Evolutionary conservation across 2,797 vertebrate genomes (phyloP), one percentile per base, ranked within the genome.

Genomic region (Peromyscus attwateri): DNA sequence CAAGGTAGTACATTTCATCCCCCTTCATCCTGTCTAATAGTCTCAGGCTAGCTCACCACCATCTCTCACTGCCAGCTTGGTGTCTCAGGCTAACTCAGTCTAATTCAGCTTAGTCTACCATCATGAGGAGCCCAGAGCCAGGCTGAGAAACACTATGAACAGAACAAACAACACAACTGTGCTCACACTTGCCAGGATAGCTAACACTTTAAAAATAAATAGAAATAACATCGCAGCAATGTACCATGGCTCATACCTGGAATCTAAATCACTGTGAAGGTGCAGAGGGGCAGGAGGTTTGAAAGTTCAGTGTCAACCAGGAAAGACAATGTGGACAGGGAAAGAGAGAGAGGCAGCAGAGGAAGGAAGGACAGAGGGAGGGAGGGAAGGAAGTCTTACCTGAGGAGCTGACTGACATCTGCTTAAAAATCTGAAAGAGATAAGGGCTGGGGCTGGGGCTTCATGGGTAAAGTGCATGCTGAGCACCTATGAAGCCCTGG

Each of bases 1-100:
- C 40, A 89, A 83, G 37, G 23, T 62, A n/a, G 80, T 66, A 95
- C 94, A 89, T 64, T 73, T 76, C 40, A 37, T 68, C 31, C 93
- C 43, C 40, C 23, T 37, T 89, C 19, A 19, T 70, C 52, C 68
- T 89, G 43, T 62, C 52, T 68, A 31, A 73, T 40, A 37, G 46
- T 68, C 62, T 43, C 66, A 80, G 52, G 77, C n/a, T 81, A 81
- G 66, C 71, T 89, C n/a, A n/a, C n/a, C 73, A 88, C 60, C 21
- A 12, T 43, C 79, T 60, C 77, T 40, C 66, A 21, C 0, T 17
- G 40, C 68, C 92, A 55, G 25, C 34, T 89, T 76, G 60, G 43
- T 3, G 10, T 71, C 89, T 82, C 52, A 37, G 34, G 55, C 19
- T 27, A 76, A 60, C 27, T 91, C 64, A 31, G n/a, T 23, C 64